These are phyloP conservation scores for Papilio polytes DNA, from an alignment of 1,140 invertebrate species.

Conservation along the genomic window DNA sequence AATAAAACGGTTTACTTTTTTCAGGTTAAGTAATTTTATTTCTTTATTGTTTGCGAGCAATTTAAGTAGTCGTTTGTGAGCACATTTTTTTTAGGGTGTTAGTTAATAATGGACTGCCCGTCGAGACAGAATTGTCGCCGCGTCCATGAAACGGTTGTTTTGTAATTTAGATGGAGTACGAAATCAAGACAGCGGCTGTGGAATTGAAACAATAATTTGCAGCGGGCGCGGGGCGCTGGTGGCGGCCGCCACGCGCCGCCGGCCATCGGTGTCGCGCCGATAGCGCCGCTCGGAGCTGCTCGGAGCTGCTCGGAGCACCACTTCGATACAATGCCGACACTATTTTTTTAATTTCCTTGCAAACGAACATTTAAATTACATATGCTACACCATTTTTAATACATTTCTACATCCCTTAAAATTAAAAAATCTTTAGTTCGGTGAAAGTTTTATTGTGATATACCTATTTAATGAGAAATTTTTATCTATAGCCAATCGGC, in stretches of 20 bases:
- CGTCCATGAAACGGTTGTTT: conserved; percentile 32
- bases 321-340: neutral
- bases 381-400: neutral
- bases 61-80: neutral
- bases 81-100: conserved; percentile 2
- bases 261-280: conserved; percentile 61
- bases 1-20: conserved; percentile 21
- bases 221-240: conserved; percentile 55
- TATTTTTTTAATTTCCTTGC: conserved; percentile 44
- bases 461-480: no score
- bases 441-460: no score
- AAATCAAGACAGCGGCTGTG: conserved; percentile 55
- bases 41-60: conserved; percentile 18
- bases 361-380: conserved; percentile 38
- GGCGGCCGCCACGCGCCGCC: conserved; percentile 57
- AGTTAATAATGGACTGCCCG: conserved; percentile 17
- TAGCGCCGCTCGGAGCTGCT: conserved; percentile 16
- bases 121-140: conserved; percentile 18
- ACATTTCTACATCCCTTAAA: no score
- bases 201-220: conserved; percentile 53
- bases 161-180: conserved; percentile 55
- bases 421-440: no score
- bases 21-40: conserved; percentile 26
- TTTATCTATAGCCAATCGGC: no score
- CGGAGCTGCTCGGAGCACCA: neutral